Conservation (phyloP, 2,113 vertebrate species). For the Philantomba maxwellii region DNA sequence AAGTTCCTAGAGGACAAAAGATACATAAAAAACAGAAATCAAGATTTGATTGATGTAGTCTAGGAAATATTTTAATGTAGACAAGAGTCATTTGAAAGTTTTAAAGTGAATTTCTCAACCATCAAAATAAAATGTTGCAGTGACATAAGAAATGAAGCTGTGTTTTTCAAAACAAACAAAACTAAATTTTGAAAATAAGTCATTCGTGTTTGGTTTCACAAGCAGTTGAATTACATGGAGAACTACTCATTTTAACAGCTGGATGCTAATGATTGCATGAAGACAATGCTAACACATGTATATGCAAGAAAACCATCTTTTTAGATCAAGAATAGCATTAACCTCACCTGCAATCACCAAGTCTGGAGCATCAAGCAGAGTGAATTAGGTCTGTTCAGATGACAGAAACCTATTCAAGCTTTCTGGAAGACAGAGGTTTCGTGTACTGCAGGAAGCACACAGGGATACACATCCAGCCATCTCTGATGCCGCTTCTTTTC, state of each 20-base stretch:
- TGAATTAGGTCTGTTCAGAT: background rate
- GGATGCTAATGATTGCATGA: background rate
- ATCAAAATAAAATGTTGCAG: constrained; percentile 16
- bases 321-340: background rate
- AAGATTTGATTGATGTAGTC: background rate
- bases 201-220: constrained; percentile 16
- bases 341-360: constrained; percentile 16
- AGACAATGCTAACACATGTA: background rate
- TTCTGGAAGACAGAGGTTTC: background rate
- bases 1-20: background rate
- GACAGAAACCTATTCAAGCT: background rate
- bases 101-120: constrained; percentile 17
- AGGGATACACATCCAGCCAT: background rate
- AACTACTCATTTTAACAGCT: constrained; percentile 2
- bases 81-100: background rate
- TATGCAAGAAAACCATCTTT: background rate
- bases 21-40: background rate
- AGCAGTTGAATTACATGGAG: background rate
- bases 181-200: constrained; percentile 26
- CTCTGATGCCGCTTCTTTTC: background rate
- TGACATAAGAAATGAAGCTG: background rate
- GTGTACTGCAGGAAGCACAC: background rate
- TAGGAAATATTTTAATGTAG: constrained; percentile 1
- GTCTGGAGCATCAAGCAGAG: background rate
- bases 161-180: constrained; percentile 45